Evolutionary conservation across 2,888 invertebrate species (phyloP).

Genomic region (Drosophila percnosoma): DNA sequence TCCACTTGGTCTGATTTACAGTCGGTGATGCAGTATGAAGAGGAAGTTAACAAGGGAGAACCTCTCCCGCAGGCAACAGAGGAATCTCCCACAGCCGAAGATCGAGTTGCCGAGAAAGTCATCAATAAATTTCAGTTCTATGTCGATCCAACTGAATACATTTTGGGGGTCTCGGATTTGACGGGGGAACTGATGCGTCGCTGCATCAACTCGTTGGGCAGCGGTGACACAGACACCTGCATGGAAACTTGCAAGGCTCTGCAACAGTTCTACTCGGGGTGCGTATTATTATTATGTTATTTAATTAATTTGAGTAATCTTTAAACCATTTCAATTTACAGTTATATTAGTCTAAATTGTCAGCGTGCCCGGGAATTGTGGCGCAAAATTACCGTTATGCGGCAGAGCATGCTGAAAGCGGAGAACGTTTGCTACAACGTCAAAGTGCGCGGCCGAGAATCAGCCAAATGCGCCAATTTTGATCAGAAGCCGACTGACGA

Average conservation of each 20-base stretch:
- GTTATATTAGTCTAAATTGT: constrained; percentile 85
- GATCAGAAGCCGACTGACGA: constrained; percentile 84
- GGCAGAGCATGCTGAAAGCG: constrained; percentile 92
- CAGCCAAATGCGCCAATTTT: constrained; percentile 85
- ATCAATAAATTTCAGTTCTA: constrained; percentile 64
- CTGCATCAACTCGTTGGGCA: constrained; percentile 92
- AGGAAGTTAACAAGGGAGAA: constrained; percentile 24
- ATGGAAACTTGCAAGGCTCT: constrained; percentile 90
- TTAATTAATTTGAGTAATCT: not conserved
- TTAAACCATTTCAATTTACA: constrained; percentile 51
- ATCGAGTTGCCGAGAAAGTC: not conserved
- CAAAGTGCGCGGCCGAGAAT: constrained; percentile 92
- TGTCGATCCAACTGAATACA: constrained; percentile 86
- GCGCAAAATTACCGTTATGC: constrained; percentile 89
- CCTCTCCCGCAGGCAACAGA: constrained; percentile 22
- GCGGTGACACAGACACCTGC: constrained; percentile 90
- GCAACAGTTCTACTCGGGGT: constrained; percentile 85
- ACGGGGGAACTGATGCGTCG: constrained; percentile 96
- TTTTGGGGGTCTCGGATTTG: constrained; percentile 93
- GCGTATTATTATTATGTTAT: constrained; percentile 6
- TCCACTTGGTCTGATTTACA: constrained; percentile 87
- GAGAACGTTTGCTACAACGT: constrained; percentile 93
- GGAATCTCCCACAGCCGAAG: constrained; percentile 11
- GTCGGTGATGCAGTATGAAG: constrained; percentile 85
- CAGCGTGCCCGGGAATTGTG: constrained; percentile 87